Evolutionary conservation across 37 sponge, comb jelly and placozoan genomes (phyloP).

Genomic region (Crambe crambe): DNA sequence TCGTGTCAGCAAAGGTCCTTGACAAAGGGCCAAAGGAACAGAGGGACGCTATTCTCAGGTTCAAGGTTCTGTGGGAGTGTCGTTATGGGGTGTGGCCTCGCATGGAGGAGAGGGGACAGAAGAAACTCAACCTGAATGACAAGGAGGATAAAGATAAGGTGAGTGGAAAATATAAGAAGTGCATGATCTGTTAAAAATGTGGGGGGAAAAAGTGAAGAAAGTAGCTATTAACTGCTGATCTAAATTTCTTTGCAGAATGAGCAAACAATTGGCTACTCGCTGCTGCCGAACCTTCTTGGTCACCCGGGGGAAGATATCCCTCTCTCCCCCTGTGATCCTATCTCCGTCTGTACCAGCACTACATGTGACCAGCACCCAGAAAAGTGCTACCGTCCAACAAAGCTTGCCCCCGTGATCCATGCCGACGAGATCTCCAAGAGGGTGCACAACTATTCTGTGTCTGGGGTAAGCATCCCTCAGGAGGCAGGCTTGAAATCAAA

Average conservation of each 20-base stretch:
- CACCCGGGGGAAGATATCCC: constrained; percentile 29
- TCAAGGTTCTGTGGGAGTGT: constrained; percentile 46
- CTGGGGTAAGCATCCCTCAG: constrained; percentile 47
- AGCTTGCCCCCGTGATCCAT: constrained; percentile 37
- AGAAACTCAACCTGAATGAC: constrained; percentile 32
- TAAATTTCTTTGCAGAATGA: constrained; percentile 14
- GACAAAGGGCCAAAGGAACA: not conserved
- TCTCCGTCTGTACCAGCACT: constrained; percentile 45
- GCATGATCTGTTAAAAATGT: too few species aligned
- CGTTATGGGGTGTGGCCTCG: constrained; percentile 62
- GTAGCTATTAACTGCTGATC: not conserved
- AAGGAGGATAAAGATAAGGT: constrained; percentile 4
- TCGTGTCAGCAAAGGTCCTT: constrained; percentile 1
- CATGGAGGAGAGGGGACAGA: constrained; percentile 54
- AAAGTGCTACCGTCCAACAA: constrained; percentile 41
- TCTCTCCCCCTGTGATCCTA: constrained; percentile 55
- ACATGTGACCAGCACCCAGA: constrained; percentile 39
- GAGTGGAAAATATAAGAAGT: too few species aligned
- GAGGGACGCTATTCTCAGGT: constrained; percentile 25
- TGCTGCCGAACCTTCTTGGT: constrained; percentile 54
- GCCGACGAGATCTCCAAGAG: constrained; percentile 21
- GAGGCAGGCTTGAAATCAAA: constrained; percentile 38
- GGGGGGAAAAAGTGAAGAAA: not conserved
- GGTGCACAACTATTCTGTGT: constrained; percentile 1
- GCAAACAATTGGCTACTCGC: constrained; percentile 66